A percentile compares a stretch with the other conserved stretches of the same genome.
These are phyloP conservation scores for Holcopasites calliopsidis DNA, from an alignment of 1,140 invertebrate species.

Conservation along the genomic window DNA sequence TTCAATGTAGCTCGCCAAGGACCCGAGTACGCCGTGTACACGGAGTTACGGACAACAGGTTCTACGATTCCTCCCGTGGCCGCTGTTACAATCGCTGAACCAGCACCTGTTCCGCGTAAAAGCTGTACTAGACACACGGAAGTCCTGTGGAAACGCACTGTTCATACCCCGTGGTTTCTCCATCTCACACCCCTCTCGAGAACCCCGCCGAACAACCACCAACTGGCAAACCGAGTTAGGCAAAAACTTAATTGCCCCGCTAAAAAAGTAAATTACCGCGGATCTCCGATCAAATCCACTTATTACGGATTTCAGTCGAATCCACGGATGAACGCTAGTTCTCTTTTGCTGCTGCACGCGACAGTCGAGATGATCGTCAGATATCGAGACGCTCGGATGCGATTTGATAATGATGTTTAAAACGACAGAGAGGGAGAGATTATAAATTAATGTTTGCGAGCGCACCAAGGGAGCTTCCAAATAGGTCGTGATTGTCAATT, in stretches of 20 bases:
- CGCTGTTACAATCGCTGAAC: conserved; percentile 15
- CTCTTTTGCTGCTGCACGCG: not conserved
- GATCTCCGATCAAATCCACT: conserved; percentile 33
- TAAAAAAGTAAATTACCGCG: conserved; percentile 36
- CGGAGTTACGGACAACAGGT: too few relatives aligned
- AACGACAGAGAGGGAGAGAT: too few relatives aligned
- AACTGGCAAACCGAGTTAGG: not conserved
- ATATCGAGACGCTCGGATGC: too few relatives aligned
- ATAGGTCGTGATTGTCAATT: too few relatives aligned
- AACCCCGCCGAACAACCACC: not conserved
- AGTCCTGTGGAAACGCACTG: conserved; percentile 31
- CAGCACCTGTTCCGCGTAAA: conserved; percentile 44
- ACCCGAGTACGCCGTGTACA: too few relatives aligned
- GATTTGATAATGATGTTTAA: too few relatives aligned
- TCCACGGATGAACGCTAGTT: conserved; percentile 1
- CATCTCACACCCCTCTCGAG: not conserved
- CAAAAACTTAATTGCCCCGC: conserved; percentile 44
- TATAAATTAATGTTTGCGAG: too few relatives aligned
- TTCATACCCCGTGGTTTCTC: conserved; percentile 1
- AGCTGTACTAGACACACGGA: not conserved
- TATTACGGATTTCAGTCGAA: conserved; percentile 37
- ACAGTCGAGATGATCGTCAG: conserved; percentile 20
- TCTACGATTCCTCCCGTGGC: not conserved
- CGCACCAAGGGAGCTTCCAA: too few relatives aligned
- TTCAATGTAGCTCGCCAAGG: too few relatives aligned